phyloP scores from a whole-genome alignment of 2,113 vertebrate genomes.

The Dromas ardeola region DNA sequence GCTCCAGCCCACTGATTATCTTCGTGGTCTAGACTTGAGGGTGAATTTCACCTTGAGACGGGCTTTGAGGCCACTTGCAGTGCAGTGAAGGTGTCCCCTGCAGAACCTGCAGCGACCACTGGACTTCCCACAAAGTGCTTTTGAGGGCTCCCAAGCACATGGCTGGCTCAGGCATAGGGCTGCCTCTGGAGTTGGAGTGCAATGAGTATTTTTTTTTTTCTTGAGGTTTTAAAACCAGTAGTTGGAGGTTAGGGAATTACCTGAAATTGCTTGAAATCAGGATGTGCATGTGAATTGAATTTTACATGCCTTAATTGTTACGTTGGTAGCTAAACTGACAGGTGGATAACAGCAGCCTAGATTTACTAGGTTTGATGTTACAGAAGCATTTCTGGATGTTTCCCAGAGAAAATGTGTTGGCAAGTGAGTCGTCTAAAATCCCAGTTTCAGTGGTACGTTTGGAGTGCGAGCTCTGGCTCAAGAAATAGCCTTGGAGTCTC shows the following conservation, averaged over 20 bases:
- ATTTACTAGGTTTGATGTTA: neutral
- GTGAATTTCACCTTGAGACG: neutral
- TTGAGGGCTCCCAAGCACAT: fast-evolving
- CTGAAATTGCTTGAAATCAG: neutral
- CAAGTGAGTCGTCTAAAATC: neutral
- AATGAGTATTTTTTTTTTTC: neutral
- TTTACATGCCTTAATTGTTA: neutral
- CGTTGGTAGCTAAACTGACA: neutral
- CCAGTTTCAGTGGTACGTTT: neutral
- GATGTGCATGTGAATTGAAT: neutral
- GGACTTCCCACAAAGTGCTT: neutral
- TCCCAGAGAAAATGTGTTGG: neutral
- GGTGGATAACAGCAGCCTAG: neutral
- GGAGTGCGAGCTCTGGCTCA: neutral
- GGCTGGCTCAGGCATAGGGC: neutral
- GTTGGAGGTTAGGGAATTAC: neutral
- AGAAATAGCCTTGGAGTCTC: neutral
- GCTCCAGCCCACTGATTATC: too few relatives aligned
- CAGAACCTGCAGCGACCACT: neutral
- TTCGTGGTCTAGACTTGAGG: neutral
- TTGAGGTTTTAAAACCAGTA: neutral
- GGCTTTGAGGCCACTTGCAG: neutral
- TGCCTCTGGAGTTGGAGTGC: neutral
- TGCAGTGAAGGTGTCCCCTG: too few relatives aligned
- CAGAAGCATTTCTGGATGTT: neutral